These are phyloP conservation scores for Diglossa brunneiventris DNA, from an alignment of 2,113 vertebrate genomes.

Conservation along the genomic window DNA sequence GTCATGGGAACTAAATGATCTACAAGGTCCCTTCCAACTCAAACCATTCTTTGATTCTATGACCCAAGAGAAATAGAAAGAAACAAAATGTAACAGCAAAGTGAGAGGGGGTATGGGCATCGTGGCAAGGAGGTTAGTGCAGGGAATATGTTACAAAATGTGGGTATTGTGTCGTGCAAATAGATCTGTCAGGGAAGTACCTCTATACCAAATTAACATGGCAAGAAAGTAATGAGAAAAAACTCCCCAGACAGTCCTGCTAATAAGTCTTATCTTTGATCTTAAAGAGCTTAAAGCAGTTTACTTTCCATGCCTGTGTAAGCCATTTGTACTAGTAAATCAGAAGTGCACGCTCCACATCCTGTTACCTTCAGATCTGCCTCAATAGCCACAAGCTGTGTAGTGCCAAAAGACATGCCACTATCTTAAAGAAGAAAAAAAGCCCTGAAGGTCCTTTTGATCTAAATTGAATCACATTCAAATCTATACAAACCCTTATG, in stretches of 20 bases:
- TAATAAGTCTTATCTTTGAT: slow-evolving; percentile 43
- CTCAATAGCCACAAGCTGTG: slow-evolving; percentile 42
- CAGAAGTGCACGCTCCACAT: slow-evolving; percentile 16
- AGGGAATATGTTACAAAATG: background rate
- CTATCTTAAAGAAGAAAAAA: slow-evolving; percentile 8
- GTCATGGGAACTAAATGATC: background rate
- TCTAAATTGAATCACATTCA: slow-evolving; percentile 40
- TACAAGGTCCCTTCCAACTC: background rate
- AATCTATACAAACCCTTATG: background rate
- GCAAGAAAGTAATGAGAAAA: slow-evolving; percentile 32
- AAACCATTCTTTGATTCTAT: background rate
- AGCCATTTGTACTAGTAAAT: slow-evolving; percentile 26
- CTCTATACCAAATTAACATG: slow-evolving; percentile 1
- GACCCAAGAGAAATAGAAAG: background rate
- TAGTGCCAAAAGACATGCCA: slow-evolving; percentile 20
- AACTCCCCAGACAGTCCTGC: background rate
- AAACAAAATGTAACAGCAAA: background rate
- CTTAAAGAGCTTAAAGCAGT: slow-evolving; percentile 23
- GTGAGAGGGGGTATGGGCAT: background rate
- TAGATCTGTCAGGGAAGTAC: background rate
- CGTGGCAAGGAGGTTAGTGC: background rate
- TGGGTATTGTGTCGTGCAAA: background rate
- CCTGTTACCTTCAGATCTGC: slow-evolving; percentile 26
- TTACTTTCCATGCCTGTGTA: slow-evolving; percentile 26
- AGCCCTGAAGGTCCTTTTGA: background rate